These are phyloP conservation scores for Rotaria macrura DNA, from an alignment of 2,888 invertebrate species.

Conservation along the genomic window DNA sequence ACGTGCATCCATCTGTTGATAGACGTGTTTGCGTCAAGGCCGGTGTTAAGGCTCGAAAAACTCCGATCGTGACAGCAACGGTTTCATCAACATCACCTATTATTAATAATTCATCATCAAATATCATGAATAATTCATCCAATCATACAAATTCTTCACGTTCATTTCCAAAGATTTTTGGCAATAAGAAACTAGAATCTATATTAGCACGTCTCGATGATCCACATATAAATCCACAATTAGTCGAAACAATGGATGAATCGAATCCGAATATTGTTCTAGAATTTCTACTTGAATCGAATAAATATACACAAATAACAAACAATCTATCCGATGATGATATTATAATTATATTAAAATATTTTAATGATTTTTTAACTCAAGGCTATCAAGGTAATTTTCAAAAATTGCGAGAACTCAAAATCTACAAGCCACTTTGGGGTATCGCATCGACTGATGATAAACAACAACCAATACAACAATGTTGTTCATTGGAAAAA, in stretches of 20 bases:
- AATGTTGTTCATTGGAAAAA: background rate
- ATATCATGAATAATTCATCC: background rate
- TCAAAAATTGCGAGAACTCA: slow-evolving; percentile 26
- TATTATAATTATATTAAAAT: slow-evolving; percentile 28
- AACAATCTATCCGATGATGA: slow-evolving; percentile 30
- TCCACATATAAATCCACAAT: slow-evolving; percentile 25
- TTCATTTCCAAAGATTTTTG: slow-evolving; percentile 26
- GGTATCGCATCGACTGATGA: slow-evolving; percentile 12
- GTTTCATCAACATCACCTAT: background rate
- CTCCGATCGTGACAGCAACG: background rate
- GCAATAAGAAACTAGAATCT: slow-evolving; percentile 31
- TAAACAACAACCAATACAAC: background rate
- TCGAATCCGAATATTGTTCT: slow-evolving; percentile 27
- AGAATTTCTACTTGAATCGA: slow-evolving; percentile 28
- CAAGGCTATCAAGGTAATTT: slow-evolving; percentile 26
- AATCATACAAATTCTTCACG: background rate
- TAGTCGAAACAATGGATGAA: slow-evolving; percentile 28
- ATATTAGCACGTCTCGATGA: slow-evolving; percentile 31
- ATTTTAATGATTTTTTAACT: slow-evolving; percentile 33
- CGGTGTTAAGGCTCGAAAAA: background rate
- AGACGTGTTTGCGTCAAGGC: slow-evolving; percentile 31
- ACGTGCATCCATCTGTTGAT: slow-evolving; percentile 33
- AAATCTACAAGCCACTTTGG: slow-evolving; percentile 26
- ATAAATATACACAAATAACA: slow-evolving; percentile 25
- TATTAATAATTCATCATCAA: background rate